A percentile compares a stretch with the other conserved stretches of the same genome.
These are phyloP conservation scores for Steatocranus sp. DNA, from an alignment of 2,797 vertebrate genomes.

Conservation along the genomic window DNA sequence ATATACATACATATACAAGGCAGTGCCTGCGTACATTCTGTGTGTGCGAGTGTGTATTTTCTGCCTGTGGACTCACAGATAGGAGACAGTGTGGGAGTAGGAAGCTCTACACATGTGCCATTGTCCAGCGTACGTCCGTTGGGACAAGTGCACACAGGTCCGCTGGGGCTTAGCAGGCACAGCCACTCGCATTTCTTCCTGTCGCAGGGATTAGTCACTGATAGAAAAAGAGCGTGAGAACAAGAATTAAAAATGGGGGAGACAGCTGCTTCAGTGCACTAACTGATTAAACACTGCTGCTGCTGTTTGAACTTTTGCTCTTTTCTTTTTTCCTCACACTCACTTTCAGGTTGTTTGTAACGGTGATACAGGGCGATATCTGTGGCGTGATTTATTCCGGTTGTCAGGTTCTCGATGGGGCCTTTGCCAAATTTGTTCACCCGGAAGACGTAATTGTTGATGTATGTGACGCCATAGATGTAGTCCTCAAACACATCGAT, in stretches of 20 bases:
- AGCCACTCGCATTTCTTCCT: slow-evolving; percentile 97
- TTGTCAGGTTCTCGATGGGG: slow-evolving; percentile 84
- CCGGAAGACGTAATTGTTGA: slow-evolving; percentile 92
- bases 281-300: not conserved
- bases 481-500: slow-evolving; percentile 97
- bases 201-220: slow-evolving; percentile 94
- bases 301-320: not conserved
- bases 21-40: not conserved
- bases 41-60: not conserved
- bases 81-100: slow-evolving; percentile 81
- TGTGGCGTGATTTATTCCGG: slow-evolving; percentile 90
- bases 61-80: slow-evolving; percentile 73
- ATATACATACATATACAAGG: not conserved
- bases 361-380: slow-evolving; percentile 90
- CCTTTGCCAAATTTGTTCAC: slow-evolving; percentile 94
- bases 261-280: not conserved
- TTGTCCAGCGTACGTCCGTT: slow-evolving; percentile 90
- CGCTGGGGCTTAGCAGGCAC: slow-evolving; percentile 92
- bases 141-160: slow-evolving; percentile 93
- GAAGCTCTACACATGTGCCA: slow-evolving; percentile 86
- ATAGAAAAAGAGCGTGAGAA: not conserved
- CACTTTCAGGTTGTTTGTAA: slow-evolving; percentile 93
- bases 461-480: slow-evolving; percentile 93
- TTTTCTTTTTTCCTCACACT: slow-evolving; percentile 23
- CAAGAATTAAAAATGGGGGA: not conserved